Percentiles rank a stretch among this genome's conserved stretches.
Conservation (phyloP, 1,140 invertebrate genomes). For the Drosophila miranda region DNA sequence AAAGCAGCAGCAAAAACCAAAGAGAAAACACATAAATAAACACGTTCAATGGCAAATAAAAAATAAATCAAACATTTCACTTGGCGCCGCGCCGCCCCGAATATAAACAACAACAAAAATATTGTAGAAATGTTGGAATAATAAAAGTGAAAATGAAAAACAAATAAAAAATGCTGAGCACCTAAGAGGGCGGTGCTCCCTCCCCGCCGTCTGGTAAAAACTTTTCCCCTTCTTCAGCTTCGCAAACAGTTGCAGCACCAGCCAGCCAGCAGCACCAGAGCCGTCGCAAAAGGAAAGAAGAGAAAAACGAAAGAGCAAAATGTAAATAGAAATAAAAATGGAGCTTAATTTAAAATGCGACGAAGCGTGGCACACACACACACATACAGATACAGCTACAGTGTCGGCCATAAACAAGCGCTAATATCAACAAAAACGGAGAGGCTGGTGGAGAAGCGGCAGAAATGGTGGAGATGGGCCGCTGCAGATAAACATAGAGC, state of each 20-base stretch:
- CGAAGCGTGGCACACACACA: constrained; percentile 57
- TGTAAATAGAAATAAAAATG: constrained; percentile 80
- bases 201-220: constrained; percentile 45
- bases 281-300: constrained; percentile 8
- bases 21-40: constrained; percentile 57
- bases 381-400: constrained; percentile 24
- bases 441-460: constrained; percentile 8
- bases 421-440: constrained; percentile 55
- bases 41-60: constrained; percentile 67
- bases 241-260: constrained; percentile 60
- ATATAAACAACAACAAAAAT: constrained; percentile 53
- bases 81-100: constrained; percentile 46
- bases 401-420: constrained; percentile 55
- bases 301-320: constrained; percentile 52
- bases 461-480: constrained; percentile 51
- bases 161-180: constrained; percentile 55
- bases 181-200: background rate
- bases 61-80: constrained; percentile 73
- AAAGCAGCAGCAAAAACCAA: constrained; percentile 3
- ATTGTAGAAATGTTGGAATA: constrained; percentile 67
- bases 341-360: constrained; percentile 80
- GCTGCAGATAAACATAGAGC: constrained; percentile 69
- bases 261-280: background rate
- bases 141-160: constrained; percentile 78
- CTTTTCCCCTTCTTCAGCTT: constrained; percentile 26